Percentiles rank a stretch among this genome's conserved stretches.
These are phyloP conservation scores for Conomelus anceps DNA, from an alignment of 2,888 invertebrate species.

Conservation along the genomic window DNA sequence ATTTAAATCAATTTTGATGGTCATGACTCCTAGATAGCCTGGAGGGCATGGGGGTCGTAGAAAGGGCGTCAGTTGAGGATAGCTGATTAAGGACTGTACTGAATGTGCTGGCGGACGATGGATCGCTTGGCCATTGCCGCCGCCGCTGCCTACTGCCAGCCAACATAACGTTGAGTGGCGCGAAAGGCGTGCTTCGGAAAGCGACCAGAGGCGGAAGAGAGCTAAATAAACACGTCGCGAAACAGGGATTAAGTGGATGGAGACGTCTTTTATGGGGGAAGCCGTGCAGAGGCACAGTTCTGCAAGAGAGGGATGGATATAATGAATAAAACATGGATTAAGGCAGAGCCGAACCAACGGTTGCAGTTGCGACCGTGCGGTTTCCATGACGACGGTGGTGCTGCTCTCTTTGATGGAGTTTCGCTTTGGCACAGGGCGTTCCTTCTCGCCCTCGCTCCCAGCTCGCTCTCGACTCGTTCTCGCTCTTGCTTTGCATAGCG, in stretches of 20 bases:
- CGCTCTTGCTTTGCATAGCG: conserved; percentile 2
- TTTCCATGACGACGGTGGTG: conserved; percentile 6
- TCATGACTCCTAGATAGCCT: background rate
- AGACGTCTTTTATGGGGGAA: background rate
- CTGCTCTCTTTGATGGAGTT: background rate
- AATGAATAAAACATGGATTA: conserved; percentile 14
- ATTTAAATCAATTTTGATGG: too few relatives aligned
- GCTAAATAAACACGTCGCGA: conserved; percentile 12
- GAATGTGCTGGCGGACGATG: too few relatives aligned
- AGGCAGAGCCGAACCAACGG: background rate
- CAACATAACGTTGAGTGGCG: background rate
- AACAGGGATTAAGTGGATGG: conserved; percentile 9
- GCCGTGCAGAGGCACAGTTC: background rate
- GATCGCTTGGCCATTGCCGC: background rate
- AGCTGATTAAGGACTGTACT: background rate
- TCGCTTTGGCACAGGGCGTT: conserved; percentile 1
- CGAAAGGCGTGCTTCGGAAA: background rate
- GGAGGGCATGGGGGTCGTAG: background rate
- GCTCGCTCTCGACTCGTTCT: background rate
- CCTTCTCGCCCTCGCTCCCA: too few relatives aligned
- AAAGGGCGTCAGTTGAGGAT: background rate
- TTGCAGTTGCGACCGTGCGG: conserved; percentile 6
- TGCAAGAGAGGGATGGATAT: conserved; percentile 1
- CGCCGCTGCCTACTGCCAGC: too few relatives aligned
- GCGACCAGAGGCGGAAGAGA: background rate